A percentile compares a stretch with the other conserved stretches of the same genome.
These are phyloP conservation scores for Amphipoea oculea DNA, from an alignment of 2,888 invertebrate species.

Conservation along the genomic window DNA sequence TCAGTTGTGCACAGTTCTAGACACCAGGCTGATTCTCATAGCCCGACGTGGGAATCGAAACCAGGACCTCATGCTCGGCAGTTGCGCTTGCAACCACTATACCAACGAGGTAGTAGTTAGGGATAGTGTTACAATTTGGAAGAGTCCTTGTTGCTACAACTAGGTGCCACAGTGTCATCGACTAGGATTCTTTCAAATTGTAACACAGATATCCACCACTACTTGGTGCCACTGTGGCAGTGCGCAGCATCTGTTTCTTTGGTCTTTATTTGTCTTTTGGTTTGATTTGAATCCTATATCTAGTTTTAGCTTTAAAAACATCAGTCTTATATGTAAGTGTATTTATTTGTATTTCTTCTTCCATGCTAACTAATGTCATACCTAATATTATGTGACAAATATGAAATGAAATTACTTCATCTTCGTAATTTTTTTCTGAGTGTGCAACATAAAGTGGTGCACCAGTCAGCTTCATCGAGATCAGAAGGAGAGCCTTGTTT, in stretches of 20 bases:
- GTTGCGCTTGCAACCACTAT: not conserved
- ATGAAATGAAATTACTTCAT: not conserved
- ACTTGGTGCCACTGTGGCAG: not conserved
- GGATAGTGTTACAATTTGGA: not conserved
- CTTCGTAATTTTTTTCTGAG: not conserved
- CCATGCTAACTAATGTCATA: not conserved
- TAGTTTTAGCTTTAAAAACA: not conserved
- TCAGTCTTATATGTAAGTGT: not conserved
- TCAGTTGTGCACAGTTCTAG: not conserved
- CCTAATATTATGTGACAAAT: not conserved
- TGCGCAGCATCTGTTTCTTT: not conserved
- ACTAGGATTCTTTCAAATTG: too few relatives aligned
- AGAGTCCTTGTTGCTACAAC: not conserved
- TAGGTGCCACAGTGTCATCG: too few relatives aligned
- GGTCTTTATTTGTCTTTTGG: not conserved
- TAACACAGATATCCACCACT: too few relatives aligned
- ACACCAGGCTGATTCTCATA: not conserved
- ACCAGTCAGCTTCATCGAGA: not conserved
- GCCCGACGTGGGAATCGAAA: not conserved
- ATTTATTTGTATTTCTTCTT: not conserved
- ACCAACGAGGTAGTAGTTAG: not conserved
- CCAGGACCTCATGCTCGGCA: not conserved
- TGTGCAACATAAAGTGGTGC: not conserved
- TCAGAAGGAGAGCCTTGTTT: not conserved
- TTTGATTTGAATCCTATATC: not conserved